Conservation (phyloP, 2,113 vertebrate genomes). For the Cebus imitator region DNA sequence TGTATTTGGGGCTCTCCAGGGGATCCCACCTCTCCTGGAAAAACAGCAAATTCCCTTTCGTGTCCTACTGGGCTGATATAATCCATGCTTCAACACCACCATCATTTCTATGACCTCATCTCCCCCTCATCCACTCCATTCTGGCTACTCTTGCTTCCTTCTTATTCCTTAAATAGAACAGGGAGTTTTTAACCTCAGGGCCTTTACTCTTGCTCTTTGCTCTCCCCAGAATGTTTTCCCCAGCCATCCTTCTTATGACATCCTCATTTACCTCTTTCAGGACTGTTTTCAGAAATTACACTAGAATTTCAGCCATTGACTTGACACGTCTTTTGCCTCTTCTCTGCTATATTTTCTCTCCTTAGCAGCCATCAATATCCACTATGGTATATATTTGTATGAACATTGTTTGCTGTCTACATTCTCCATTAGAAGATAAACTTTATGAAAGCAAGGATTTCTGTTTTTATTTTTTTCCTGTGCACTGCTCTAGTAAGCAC, state of each 20-base stretch:
- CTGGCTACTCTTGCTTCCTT: neutral
- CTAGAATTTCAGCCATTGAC: neutral
- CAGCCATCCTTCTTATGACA: neutral
- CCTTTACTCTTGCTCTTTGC: neutral
- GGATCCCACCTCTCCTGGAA: neutral
- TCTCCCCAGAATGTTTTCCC: neutral
- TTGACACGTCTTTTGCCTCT: neutral
- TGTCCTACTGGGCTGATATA: neutral
- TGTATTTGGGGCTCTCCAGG: neutral
- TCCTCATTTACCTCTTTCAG: neutral
- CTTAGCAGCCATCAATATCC: neutral
- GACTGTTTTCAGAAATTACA: neutral
- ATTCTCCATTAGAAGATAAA: neutral
- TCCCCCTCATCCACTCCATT: neutral
- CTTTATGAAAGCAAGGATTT: neutral
- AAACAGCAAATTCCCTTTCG: neutral
- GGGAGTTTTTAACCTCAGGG: neutral
- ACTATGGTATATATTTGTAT: neutral
- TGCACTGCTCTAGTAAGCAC: neutral
- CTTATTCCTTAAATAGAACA: neutral
- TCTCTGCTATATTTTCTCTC: neutral
- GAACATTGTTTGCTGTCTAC: neutral
- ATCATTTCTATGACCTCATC: neutral
- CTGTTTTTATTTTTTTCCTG: neutral
- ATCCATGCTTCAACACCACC: neutral